Conservation (phyloP, 2,888 invertebrate species). For the Folsomia manolachei region DNA sequence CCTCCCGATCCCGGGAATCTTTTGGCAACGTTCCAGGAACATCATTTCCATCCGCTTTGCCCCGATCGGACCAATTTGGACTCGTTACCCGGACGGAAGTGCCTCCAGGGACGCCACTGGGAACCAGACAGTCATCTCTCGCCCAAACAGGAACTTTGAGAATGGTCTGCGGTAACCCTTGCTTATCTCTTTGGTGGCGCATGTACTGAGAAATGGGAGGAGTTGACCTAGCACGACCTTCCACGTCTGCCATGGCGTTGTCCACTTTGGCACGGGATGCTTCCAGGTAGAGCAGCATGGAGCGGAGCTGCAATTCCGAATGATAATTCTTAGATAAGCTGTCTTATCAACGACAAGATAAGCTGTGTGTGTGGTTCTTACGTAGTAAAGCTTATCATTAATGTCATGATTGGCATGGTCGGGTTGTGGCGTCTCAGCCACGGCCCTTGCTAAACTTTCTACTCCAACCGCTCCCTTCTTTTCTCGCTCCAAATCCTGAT, state of each 20-base stretch:
- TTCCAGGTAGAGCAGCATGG: constrained; percentile 87
- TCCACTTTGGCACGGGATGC: constrained; percentile 85
- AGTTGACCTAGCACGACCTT: constrained; percentile 70
- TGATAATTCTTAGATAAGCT: not conserved
- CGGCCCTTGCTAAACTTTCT: constrained; percentile 82
- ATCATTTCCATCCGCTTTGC: constrained; percentile 72
- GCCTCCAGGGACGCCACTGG: constrained; percentile 31
- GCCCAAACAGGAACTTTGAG: constrained; percentile 70
- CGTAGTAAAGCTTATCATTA: constrained; percentile 86
- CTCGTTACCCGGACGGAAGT: constrained; percentile 54
- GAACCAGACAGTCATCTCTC: constrained; percentile 62
- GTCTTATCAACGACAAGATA: not conserved
- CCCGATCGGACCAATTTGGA: constrained; percentile 69
- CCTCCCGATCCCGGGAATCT: constrained; percentile 44
- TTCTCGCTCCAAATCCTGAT: constrained; percentile 85
- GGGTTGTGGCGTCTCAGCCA: constrained; percentile 79
- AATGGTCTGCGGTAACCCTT: constrained; percentile 81
- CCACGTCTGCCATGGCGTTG: constrained; percentile 75
- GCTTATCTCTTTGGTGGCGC: constrained; percentile 76
- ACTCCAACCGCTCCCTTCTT: constrained; percentile 82
- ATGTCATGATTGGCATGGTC: constrained; percentile 89
- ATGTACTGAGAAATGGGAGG: constrained; percentile 84
- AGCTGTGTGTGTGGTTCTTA: constrained; percentile 56
- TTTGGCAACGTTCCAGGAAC: constrained; percentile 51
- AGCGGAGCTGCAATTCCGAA: constrained; percentile 68